Conservation (phyloP, 2,797 vertebrate species). For the Pteronotus mesoamericanus region DNA sequence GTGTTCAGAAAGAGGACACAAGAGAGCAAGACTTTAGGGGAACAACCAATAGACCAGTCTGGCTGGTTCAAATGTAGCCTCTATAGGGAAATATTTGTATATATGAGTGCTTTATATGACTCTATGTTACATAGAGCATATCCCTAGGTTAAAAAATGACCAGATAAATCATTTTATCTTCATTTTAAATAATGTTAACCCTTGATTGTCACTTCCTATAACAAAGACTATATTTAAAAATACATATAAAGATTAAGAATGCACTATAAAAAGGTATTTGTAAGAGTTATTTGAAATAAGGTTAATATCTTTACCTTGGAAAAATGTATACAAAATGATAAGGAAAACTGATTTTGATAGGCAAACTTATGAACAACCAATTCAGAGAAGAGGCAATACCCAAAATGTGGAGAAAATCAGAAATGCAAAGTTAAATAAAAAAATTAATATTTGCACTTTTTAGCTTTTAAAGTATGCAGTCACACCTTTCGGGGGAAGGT, state of each 20-base stretch:
- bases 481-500: not conserved
- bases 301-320: not conserved
- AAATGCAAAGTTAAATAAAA: not conserved
- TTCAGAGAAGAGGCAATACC: not conserved
- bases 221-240: not conserved
- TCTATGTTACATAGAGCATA: not conserved
- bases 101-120: not conserved
- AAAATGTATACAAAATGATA: not conserved
- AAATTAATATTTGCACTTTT: not conserved
- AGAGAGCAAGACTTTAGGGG: not conserved
- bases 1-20: not conserved
- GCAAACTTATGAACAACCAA: not conserved
- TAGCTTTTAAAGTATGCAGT: not conserved
- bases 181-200: not conserved
- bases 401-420: not conserved
- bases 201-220: not conserved
- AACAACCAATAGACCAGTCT: not conserved
- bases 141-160: not conserved
- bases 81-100: not conserved
- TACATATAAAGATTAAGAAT: not conserved
- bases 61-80: not conserved
- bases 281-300: not conserved
- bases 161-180: not conserved
- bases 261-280: not conserved
- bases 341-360: not conserved